Percentiles rank a stretch among this genome's conserved stretches.
Conservation (phyloP, 1,140 invertebrate genomes). For the Bemisia tabaci region DNA sequence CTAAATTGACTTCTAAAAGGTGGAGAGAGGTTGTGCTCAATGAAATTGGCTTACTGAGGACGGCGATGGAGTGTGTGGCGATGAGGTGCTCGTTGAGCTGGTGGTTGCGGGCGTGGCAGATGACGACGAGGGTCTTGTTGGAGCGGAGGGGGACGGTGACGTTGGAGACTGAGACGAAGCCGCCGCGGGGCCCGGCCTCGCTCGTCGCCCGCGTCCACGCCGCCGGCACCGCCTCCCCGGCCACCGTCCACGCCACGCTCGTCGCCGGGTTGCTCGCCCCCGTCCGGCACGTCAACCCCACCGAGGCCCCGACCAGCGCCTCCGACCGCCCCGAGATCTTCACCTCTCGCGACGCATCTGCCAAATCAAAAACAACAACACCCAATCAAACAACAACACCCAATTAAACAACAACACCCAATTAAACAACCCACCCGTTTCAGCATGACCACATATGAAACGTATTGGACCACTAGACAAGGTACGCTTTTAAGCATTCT, state of each 20-base stretch:
- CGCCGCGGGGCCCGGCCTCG: conserved; percentile 41
- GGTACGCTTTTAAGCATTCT: too few relatives aligned
- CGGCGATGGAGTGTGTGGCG: conserved; percentile 75
- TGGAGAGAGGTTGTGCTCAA: too few relatives aligned
- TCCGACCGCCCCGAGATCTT: conserved; percentile 75
- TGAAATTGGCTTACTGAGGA: conserved; percentile 92
- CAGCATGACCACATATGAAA: too few relatives aligned
- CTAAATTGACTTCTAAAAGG: too few relatives aligned
- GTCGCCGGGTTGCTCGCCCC: conserved; percentile 83
- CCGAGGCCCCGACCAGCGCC: conserved; percentile 68
- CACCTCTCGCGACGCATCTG: conserved; percentile 80
- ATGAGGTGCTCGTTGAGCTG: conserved; percentile 75
- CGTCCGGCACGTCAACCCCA: conserved; percentile 75
- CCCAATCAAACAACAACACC: too few relatives aligned
- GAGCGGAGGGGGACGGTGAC: conserved; percentile 66
- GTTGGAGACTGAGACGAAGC: conserved; percentile 80
- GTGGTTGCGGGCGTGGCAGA: conserved; percentile 74
- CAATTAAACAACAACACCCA: too few relatives aligned
- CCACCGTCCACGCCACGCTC: conserved; percentile 79
- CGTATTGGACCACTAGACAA: too few relatives aligned
- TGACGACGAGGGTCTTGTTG: conserved; percentile 63
- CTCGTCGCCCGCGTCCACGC: conserved; percentile 27
- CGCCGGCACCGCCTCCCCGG: conserved; percentile 55
- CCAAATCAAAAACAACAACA: conserved; percentile 28
- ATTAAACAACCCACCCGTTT: too few relatives aligned